Base-by-base conservation (phyloP, 2,888 invertebrate genomes). In the Teleiodes luculella region DNA sequence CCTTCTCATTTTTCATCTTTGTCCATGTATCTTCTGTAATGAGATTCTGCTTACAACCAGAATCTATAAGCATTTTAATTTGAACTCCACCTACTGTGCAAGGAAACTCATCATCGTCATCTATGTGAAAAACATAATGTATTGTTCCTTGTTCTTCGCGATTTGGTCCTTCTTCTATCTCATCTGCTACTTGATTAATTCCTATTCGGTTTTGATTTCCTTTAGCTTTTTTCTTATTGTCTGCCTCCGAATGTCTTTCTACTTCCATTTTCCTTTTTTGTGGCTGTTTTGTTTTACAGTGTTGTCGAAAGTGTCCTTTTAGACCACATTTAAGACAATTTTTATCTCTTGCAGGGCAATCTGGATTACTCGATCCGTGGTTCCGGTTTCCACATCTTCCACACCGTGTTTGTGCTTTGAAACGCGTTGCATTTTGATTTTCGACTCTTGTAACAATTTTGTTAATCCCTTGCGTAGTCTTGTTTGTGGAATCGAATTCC, bases 321-420 rank as follows among this genome's bases (percentile, higher is more conserved):
- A 50, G 48, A 7, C 55, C 60, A 52, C 64, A 62, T 2, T 0
- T 1, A 6, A 49, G 33, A 56, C 64, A 65, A 20, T 47, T 57
- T 1, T 24, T 24, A 8, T 14, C n/a, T 24, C 11, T 45, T 18
- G 45, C 45, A 13, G 45, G 45, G 28, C 45, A 45, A 10, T 20
- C 24, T 13, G 11, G 1, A 45, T 45, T 13, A 5, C 8, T 10
- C 11, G 28, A 45, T 45, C 6, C 8, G 13, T 45, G 45, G 8
- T 24, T 28, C 8, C 11, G 35, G 35, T 24, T 45, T n/a, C 35
- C 35, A n/a, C 35, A 35, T 35, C 35, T 35, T 35, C 35, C 35
- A 10, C 35, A 35, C 3, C 35, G 2, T 35, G 8, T 35, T 24
- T 24, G 24, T 24, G 24, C 6, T 24, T 6, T 24, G 24, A 24